Base-by-base conservation (phyloP, 2,797 vertebrate genomes). In the Sebastolobus alascanus region DNA sequence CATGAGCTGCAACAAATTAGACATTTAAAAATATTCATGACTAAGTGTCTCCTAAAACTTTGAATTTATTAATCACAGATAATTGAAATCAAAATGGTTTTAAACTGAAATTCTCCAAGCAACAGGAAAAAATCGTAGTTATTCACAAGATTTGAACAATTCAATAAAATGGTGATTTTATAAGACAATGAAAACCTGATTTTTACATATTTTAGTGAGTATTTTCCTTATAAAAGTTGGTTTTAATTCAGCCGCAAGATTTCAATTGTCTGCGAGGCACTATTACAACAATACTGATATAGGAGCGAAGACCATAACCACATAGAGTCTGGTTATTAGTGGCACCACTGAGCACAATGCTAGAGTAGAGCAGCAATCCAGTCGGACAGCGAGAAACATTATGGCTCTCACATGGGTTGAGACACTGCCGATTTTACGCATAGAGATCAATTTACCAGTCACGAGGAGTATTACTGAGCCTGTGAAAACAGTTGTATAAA, bases 21-120 rank as follows among this genome's bases (percentile, higher is more conserved):
- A 58, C 37, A 73, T 79, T 75, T 35, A 75, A 68, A 60, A 54
- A 59, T 33, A 75, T 56, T 61, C 18, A 61, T 60, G 25, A 40
- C 14, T 29, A 14, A 35, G 20, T 38, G 14, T 27, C 29, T 56
- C 12, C 6, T 13, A 33, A 56, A 79, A 22, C n/a, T 46, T 43
- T 14, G 16, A 46, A 16, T 58, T 16, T 37, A 25, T 64, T 14
- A 27, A 66, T 60, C 12, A 68, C 43, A 67, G 12, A 68, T 29
- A 12, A 68, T 6, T 75, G 2, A 66, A 55, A 69, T 63, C 5
- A 50, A 46, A 60, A 33, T n/a, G 1, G 7, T 50, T 52, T 38
- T 37, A 75, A 64, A 22, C 18, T 16, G 3, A 71, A 37, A 22
- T 20, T 67, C 14, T 43, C 13, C 12, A 20, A 11, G 40, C 6